Base-by-base conservation (phyloP, 2,113 vertebrate genomes). In the Zapus hudsonius region DNA sequence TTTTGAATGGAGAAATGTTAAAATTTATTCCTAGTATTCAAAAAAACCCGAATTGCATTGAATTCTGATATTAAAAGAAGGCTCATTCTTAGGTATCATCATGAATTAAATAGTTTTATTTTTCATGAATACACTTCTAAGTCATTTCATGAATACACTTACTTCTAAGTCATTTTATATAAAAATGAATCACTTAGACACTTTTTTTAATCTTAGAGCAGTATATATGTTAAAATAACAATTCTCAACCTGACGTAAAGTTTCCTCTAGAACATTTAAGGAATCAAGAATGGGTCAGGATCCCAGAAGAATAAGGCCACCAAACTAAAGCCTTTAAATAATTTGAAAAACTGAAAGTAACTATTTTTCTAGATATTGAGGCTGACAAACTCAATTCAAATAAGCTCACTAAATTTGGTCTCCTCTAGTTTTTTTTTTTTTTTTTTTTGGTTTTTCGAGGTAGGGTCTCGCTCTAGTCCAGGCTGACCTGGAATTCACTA, bases 71-170 rank as follows among this genome's bases (percentile, higher is more conserved):
- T 89, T 2, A 38, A 79, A 90, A 92, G 22, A 78, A 79, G 11
- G 79, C 3, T 47, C 47, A 92, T 57, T 78, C 31, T 47, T 64
- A 67, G 27, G 23, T 42, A 90, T 84, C 82, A 74, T 52, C n/a
- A 44, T 89, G 69, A 91, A 69, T 69, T 33, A 87, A 94, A 89
- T 75, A 92, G 85, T 75, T 72, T 90, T 88, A 86, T 92, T 95
- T 92, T 47, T 90, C 33, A 83, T 57, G 20, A 7, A 16, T 47
- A 47, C 47, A 7, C 47, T 47, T 67, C 92, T 84, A 85, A 90
- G 64, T 73, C 19, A 78, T 36, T n/a, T 85, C 69, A 63, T 3
- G 20, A 7, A 16, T 47, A 47, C 47, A 47, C 47, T 47, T 47
- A 7, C 47, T 47, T 67, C 92, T 84, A 85, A 90, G 64, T 73